Conservation (phyloP, 2,888 invertebrate genomes). For the Thalpophila matura region DNA sequence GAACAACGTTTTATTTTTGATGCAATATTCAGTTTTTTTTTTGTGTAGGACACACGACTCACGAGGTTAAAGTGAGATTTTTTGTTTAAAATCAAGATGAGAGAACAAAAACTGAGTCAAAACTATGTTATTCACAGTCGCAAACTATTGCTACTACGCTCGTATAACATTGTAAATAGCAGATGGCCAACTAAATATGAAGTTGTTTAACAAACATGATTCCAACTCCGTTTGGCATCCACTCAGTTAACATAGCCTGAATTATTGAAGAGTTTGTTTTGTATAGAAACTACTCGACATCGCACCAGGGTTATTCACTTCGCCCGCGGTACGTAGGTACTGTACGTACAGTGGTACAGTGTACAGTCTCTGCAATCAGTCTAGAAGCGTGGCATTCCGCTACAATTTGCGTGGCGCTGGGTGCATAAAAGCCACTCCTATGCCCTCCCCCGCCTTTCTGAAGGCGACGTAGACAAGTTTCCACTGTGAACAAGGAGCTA, state of each 20-base stretch:
- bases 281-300: slow-evolving; percentile 64
- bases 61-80: too few relatives aligned
- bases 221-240: slow-evolving; percentile 26
- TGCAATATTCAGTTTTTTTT: too few relatives aligned
- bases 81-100: too few relatives aligned
- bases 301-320: slow-evolving; percentile 62
- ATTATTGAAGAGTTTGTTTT: slow-evolving; percentile 59
- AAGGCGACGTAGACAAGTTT: slow-evolving; percentile 79
- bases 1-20: too few relatives aligned
- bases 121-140: too few relatives aligned
- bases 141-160: not conserved
- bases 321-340: slow-evolving; percentile 55
- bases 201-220: slow-evolving; percentile 33
- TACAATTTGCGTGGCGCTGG: slow-evolving; percentile 78
- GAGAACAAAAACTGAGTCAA: too few relatives aligned
- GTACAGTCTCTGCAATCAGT: slow-evolving; percentile 73
- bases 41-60: too few relatives aligned
- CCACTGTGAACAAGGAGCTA: slow-evolving; percentile 76
- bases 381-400: slow-evolving; percentile 73
- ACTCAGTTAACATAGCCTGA: slow-evolving; percentile 45
- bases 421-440: slow-evolving; percentile 78
- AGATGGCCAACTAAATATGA: slow-evolving; percentile 9
- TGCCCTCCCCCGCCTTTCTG: slow-evolving; percentile 70
- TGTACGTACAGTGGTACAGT: too few relatives aligned
- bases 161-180: slow-evolving; percentile 7